Conservation (phyloP, 2,888 invertebrate species). For the Dichetophora obliterata region DNA sequence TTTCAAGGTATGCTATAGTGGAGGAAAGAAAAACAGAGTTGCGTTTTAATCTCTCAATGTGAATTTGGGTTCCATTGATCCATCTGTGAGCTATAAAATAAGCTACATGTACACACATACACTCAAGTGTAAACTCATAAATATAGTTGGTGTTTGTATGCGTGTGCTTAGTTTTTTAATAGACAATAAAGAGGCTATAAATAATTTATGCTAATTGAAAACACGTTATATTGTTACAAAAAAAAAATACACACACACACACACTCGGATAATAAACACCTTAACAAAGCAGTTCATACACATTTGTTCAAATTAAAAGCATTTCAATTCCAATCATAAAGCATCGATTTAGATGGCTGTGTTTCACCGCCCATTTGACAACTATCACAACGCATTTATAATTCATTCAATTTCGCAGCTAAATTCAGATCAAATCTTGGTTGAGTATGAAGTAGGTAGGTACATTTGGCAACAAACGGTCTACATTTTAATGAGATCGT, state of each 20-base stretch:
- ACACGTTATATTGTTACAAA: background rate
- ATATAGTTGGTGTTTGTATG: background rate
- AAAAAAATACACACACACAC: too few species aligned
- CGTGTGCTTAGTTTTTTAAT: background rate
- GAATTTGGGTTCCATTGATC: too few species aligned
- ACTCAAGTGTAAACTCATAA: background rate
- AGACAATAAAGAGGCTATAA: background rate
- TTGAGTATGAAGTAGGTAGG: background rate
- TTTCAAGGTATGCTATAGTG: background rate
- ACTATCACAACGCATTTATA: background rate
- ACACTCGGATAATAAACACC: too few species aligned
- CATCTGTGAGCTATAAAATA: background rate
- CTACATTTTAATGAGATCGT: constrained; percentile 4
- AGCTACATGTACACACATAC: too few species aligned
- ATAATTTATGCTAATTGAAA: constrained; percentile 19
- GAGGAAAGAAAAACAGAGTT: background rate
- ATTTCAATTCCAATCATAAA: background rate
- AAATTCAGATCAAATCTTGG: background rate
- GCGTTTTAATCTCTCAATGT: background rate
- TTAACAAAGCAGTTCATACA: too few species aligned
- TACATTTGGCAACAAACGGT: background rate
- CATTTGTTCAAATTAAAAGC: background rate
- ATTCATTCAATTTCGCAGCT: constrained; percentile 4
- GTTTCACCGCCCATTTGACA: background rate
- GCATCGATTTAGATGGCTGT: background rate